Evolutionary conservation across 2,113 vertebrate genomes (phyloP), one percentile per base, ranked within the genome.

Genomic region (Spea multiplicata): DNA sequence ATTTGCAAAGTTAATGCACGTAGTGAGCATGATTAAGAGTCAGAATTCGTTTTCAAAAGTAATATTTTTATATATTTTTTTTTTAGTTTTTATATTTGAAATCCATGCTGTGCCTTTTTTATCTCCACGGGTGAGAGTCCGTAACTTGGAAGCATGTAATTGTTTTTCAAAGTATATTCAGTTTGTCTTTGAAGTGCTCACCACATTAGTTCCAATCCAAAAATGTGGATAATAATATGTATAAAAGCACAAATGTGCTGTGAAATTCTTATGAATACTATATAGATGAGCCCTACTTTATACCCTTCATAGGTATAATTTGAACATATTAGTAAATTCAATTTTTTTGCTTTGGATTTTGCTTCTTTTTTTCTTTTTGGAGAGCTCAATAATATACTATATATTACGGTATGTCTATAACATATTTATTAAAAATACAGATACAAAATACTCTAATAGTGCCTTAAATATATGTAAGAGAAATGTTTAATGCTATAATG

Each of bases 141-240:
- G 65, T 68, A 68, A 76, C 50, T 59, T 53, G 65, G 44, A 76
- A 76, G 68, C 74, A 17, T 75, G 44, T 73, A 73, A 67, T 74
- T 79, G 77, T 67, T 66, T 78, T 80, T 66, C 53, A 47, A 50
- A 67, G 64, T 80, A 66, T 73, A 74, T 80, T 80, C 64, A 74
- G 53, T 68, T 68, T 80, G 65, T 67, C 71, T 59, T 49, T 80
- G 64, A 73, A 74, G 75, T 77, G 50, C 64, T 74, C 71, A 80
- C 50, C 17, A 67, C 71, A 68, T 80, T 74, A 74, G 66, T 74
- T 67, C 62, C 62, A 68, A 49, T 67, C 17, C 61, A 73, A 52
- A 73, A 66, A 68, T 68, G 67, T 55, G 66, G 71, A 80, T 80
- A 80, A 78, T 71, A 71, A 72, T 73, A 16, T 52, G 48, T 79